Conservation (phyloP, 2,797 vertebrate genomes). For the Argyrosomus regius region DNA sequence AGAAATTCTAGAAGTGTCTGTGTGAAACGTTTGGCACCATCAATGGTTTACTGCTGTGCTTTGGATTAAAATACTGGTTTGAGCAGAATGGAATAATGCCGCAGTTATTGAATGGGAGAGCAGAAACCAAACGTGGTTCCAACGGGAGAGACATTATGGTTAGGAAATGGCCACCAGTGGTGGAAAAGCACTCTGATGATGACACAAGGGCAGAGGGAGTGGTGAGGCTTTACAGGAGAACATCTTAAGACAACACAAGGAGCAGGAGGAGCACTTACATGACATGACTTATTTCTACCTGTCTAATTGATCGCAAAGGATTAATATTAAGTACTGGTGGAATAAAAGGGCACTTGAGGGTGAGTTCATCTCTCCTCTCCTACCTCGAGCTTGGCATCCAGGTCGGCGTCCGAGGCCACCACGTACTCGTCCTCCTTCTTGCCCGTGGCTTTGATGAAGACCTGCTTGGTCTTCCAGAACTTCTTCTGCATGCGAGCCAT, state of each 20-base stretch:
- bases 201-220: background rate
- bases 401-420: slow-evolving; percentile 89
- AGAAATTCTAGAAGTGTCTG: background rate
- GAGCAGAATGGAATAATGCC: too few relatives aligned
- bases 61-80: background rate
- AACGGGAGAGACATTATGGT: background rate
- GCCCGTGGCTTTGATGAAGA: slow-evolving; percentile 90
- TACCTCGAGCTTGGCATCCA: slow-evolving; percentile 90
- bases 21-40: too few relatives aligned
- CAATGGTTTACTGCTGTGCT: background rate
- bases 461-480: slow-evolving; percentile 92
- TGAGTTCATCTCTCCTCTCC: background rate
- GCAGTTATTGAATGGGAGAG: background rate
- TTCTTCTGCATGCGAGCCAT: slow-evolving; percentile 91
- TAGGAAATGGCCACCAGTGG: background rate
- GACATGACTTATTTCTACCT: background rate
- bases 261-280: background rate
- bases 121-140: background rate
- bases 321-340: background rate
- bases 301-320: background rate
- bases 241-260: background rate
- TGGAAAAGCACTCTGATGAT: background rate
- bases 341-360: background rate
- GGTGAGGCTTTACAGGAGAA: background rate
- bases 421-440: slow-evolving; percentile 92